Conservation (phyloP, 2,113 vertebrate genomes). For the Podocnemis expansa region DNA sequence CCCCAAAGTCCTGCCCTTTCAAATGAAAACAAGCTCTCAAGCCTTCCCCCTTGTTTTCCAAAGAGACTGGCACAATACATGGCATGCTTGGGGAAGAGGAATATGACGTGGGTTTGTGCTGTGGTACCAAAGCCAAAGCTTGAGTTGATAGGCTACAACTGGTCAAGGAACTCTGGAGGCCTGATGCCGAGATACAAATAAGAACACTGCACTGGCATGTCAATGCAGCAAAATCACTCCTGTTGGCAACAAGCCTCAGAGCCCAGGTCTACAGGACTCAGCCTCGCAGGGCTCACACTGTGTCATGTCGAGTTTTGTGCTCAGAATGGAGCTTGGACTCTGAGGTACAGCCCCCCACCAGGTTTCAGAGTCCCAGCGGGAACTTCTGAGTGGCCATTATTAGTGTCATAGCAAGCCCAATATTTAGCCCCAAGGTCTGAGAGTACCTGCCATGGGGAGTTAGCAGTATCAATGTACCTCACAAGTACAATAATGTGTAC, state of each 20-base stretch:
- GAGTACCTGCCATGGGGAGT: neutral
- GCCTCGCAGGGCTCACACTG: neutral
- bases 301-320: neutral
- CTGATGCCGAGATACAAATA: neutral
- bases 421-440: neutral
- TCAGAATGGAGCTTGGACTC: neutral
- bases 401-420: neutral
- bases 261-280: neutral
- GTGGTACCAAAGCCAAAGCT: neutral
- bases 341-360: neutral
- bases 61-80: neutral
- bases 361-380: neutral
- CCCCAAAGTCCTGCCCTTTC: neutral
- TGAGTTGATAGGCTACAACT: neutral
- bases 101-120: neutral
- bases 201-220: neutral
- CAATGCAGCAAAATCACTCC: neutral
- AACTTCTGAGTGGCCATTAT: neutral
- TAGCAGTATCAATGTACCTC: neutral
- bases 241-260: neutral
- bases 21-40: neutral
- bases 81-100: neutral
- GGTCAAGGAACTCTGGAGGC: neutral
- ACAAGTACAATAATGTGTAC: fast-evolving
- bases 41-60: neutral